A percentile compares a stretch with the other conserved stretches of the same genome.
Evolutionary conservation across 2,797 vertebrate genomes (phyloP).

Genomic region (Coendou prehensilis): DNA sequence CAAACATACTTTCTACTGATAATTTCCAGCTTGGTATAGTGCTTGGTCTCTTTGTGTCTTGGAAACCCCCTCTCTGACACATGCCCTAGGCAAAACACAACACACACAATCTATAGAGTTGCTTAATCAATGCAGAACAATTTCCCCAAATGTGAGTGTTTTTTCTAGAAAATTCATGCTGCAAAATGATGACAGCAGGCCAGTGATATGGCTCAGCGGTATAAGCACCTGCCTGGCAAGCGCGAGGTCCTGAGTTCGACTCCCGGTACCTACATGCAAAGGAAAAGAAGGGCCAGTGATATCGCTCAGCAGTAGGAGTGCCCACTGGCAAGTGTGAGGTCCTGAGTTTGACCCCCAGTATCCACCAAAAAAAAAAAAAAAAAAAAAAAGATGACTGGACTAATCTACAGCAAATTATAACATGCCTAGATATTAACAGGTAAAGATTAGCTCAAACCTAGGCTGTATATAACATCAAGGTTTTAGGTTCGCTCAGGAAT

Average conservation of each 20-base stretch:
- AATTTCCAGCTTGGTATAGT: neutral
- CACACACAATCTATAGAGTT: neutral
- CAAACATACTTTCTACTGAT: neutral
- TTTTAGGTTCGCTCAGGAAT: neutral
- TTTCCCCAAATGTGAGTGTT: neutral
- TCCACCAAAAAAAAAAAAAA: too few relatives aligned
- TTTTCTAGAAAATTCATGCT: slow-evolving; percentile 34
- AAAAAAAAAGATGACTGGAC: neutral
- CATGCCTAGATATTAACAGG: neutral
- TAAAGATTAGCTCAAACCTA: neutral
- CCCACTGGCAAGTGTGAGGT: too few relatives aligned
- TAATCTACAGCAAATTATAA: neutral
- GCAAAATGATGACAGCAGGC: neutral
- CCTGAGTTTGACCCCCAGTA: too few relatives aligned
- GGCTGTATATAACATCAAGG: neutral
- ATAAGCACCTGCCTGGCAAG: too few relatives aligned
- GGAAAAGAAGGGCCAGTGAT: too few relatives aligned
- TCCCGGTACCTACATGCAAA: too few relatives aligned
- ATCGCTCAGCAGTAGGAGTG: too few relatives aligned
- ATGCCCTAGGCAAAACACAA: neutral
- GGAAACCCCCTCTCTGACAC: neutral
- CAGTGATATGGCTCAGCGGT: too few relatives aligned
- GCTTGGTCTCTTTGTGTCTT: neutral
- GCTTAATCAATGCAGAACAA: neutral
- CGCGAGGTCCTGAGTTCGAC: too few relatives aligned